Evolutionary conservation across 2,888 invertebrate genomes (phyloP), one percentile per base, ranked within the genome.

Genomic region (Drosophila kuntzei): DNA sequence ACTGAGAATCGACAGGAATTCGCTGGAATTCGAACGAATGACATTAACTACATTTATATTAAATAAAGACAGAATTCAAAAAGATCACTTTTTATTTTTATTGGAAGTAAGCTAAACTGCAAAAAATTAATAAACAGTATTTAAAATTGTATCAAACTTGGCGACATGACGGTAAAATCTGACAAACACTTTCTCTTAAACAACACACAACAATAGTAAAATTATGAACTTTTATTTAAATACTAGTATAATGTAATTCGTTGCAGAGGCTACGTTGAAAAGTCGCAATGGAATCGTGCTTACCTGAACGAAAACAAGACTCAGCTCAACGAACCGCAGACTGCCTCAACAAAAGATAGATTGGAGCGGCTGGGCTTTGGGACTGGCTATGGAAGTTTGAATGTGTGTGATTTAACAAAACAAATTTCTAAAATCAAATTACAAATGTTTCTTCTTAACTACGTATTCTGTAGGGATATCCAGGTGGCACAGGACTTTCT

Each of bases 401-500:
- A 89, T 76, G 91, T 91, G 77, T 37, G 80, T 53, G 89, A 86
- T 91, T 6, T 3, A n/a, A 25, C 2, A 22, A 14, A n/a, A n/a
- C n/a, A n/a, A n/a, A n/a, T n/a, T 16, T 16, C 16, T 6, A 12
- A 29, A 41, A 11, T 8, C 32, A 5, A 2, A 34, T 4, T 16
- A 12, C 8, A 4, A 5, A 39, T 39, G 1, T 18, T 20, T 39
- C 5, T 39, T 12, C 11, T 39, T 8, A 5, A 36, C 3, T 7
- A 4, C 9, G 7, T 29, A 0, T 32, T 34, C 3, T 47, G 14
- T 18, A 92, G 93, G 93, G 85, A 8, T 93, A 93, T 77, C 92
- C 92, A 22, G 90, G 90, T 41, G 92, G 91, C 12, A 91, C 92
- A 14, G 93, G 93, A 4, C 91, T 94, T 11, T 95, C 95, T 0